A percentile compares a stretch with the other conserved stretches of the same genome.
phyloP scores from a whole-genome alignment of 1,140 invertebrate species.

The Brachionus angularis region DNA sequence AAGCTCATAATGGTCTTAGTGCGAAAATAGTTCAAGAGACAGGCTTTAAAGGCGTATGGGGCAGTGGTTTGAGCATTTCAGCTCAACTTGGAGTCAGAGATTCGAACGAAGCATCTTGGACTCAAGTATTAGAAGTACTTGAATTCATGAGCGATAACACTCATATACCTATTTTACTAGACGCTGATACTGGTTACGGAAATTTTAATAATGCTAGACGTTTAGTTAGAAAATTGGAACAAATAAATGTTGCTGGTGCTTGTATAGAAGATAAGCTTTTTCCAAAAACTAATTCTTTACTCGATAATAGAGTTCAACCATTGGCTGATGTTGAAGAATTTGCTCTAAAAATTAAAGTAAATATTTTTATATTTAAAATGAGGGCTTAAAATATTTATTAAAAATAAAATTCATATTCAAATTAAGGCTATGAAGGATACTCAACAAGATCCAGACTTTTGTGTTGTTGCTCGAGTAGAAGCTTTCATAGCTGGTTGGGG shows the following conservation, averaged over 20 bases:
- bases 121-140: constrained; percentile 59
- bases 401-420: too few species aligned
- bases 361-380: too few species aligned
- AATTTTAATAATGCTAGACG: constrained; percentile 61
- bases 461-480: constrained; percentile 59
- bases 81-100: constrained; percentile 59
- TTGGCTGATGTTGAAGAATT: constrained; percentile 60
- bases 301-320: constrained; percentile 57
- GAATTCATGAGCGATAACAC: constrained; percentile 61
- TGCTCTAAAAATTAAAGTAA: constrained; percentile 54
- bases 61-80: constrained; percentile 58
- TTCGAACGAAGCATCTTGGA: constrained; percentile 61
- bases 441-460: constrained; percentile 59
- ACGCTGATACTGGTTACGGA: constrained; percentile 61
- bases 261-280: constrained; percentile 61
- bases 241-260: constrained; percentile 60
- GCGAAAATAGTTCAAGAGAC: constrained; percentile 59
- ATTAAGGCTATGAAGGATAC: constrained; percentile 60
- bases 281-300: constrained; percentile 60
- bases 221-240: constrained; percentile 58
- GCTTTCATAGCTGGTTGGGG: constrained; percentile 60
- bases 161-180: constrained; percentile 58
- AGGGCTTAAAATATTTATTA: constrained; percentile 19
- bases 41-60: constrained; percentile 58
- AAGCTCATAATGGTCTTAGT: constrained; percentile 60